Evolutionary conservation across 2,888 invertebrate genomes (phyloP), one percentile per base, ranked within the genome.

Genomic region (Deladenus siricidicola): DNA sequence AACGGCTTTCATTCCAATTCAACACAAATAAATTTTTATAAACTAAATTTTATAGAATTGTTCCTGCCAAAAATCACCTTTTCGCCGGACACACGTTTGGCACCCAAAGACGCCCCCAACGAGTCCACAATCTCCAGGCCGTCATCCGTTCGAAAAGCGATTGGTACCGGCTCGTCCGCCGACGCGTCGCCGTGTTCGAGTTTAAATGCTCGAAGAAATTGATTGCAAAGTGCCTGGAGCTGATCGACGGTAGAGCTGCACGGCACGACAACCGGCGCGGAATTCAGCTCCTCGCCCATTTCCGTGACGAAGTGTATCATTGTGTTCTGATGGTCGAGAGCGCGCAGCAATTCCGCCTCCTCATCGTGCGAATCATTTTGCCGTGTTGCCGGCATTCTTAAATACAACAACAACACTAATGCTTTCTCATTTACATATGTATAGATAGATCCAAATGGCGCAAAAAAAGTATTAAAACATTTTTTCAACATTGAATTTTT

Each of bases 121-220:
- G 72, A 68, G 14, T 76, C 72, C n/a, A 63, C 53, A 43, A 77
- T 76, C 43, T 71, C 58, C 21, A 60, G 26, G 52, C 66, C 66
- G 55, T 70, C 52, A 14, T 50, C 52, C 3, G 70, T 62, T 19
- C 63, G 64, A 56, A 72, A 69, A 10, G 53, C 34, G 19, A 70
- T 54, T 8, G 72, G 69, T 24, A 70, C n/a, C 10, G 60, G 85
- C 26, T 85, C 84, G 70, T 90, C 89, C 62, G 86, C 86, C 83
- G 88, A 73, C 17, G 59, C 56, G 26, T 55, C 39, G 29, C 21
- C 28, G 28, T 26, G 3, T 39, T 52, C 30, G 39, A 10, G 39
- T 39, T 39, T 30, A 21, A 21, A 24, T 28, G 10, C 28, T 4
- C 56, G 44, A 26, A 71, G 56, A 51, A 73, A 60, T 47, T 66